Base-by-base conservation (phyloP, 2,888 invertebrate genomes). In the Embidobia sp. region DNA sequence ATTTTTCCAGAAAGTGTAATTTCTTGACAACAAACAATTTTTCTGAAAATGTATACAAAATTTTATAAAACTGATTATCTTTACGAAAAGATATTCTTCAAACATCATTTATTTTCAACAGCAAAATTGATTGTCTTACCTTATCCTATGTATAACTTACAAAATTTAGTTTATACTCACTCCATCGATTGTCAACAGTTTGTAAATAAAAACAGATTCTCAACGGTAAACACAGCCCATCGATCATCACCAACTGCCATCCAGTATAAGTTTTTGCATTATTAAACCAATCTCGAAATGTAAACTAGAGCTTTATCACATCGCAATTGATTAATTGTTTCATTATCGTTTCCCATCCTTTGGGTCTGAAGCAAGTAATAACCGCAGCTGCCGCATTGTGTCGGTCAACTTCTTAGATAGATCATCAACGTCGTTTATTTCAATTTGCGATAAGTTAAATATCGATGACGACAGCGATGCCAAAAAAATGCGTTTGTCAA, bases 401-500 rank as follows among this genome's bases (percentile, higher is more conserved):
- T 29, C 16, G 42, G 57, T 26, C 33, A 13, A 59, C 22, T 35
- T 15, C 46, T 44, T 55, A 22, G 18, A 10, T 8, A 26, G 31
- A 37, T 29, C 11, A 19, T 51, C 35, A 48, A 10, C 2, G 15
- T 51, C 29, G 53, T 63, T 72, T 46, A 22, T 63, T 72, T 72
- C 40, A 70, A 61, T 70, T 53, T 61, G 46, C 44, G 22, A 46
- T 46, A 55, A n/a, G n/a, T n/a, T n/a, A n/a, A n/a, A 26, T 10
- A 44, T 33, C 46, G 15, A 44, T n/a, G 15, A 7, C 22, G 5
- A 16, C 13, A 51, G 19, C 7, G 67, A 29, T 8, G 22, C 10
- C 22, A 31, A 63, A 70, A 63, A 64, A 57, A 48, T 49, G 73
- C 42, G 31, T 57, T 63, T 31, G 40, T 57, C 72, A 40, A 64